Evolutionary conservation across 2,113 vertebrate genomes (phyloP).

Genomic region (Cyanoderma ruficeps): DNA sequence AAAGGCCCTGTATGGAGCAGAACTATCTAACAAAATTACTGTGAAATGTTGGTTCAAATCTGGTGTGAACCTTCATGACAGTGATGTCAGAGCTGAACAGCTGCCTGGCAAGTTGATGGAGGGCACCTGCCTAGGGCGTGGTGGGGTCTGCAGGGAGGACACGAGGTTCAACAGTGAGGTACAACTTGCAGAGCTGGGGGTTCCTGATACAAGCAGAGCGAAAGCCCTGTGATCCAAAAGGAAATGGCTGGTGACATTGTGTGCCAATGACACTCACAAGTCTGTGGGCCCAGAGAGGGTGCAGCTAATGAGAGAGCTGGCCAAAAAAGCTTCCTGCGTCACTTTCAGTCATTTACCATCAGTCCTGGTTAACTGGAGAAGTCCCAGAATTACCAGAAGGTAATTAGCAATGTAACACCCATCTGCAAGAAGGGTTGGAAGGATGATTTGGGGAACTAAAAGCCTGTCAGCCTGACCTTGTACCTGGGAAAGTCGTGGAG

Average conservation of each 20-base stretch:
- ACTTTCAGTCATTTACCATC: background rate
- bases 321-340: background rate
- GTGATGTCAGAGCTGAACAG: background rate
- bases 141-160: background rate
- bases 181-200: background rate
- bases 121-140: background rate
- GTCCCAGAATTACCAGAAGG: background rate
- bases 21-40: background rate
- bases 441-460: background rate
- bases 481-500: background rate
- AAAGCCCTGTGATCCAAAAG: background rate
- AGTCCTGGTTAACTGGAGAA: background rate
- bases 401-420: background rate
- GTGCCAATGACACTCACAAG: background rate
- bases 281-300: background rate
- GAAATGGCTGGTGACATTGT: background rate
- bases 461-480: background rate
- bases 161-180: accelerated
- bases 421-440: background rate
- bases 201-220: background rate
- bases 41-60: background rate
- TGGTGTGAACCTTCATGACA: background rate
- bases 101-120: accelerated
- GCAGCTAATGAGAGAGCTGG: background rate
- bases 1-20: background rate